Evolutionary conservation across 2,888 invertebrate species (phyloP).

Genomic region (Drosophila borborema): DNA sequence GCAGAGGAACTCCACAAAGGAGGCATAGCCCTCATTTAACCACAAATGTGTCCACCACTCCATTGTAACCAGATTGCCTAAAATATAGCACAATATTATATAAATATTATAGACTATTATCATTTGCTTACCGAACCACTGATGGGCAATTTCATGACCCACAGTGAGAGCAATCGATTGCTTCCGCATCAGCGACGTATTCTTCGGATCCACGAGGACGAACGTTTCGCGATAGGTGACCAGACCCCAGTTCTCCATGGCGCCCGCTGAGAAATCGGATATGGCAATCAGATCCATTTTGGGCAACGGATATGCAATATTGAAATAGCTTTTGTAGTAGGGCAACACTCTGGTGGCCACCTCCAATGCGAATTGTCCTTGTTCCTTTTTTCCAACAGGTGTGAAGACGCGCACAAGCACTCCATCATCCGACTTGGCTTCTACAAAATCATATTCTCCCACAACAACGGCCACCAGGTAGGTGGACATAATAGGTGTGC

Average conservation of each 20-base stretch:
- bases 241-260: slow-evolving; percentile 99
- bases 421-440: slow-evolving; percentile 93
- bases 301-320: slow-evolving; percentile 96
- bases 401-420: slow-evolving; percentile 93
- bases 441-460: slow-evolving; percentile 97
- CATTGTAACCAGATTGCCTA: slow-evolving; percentile 96
- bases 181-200: slow-evolving; percentile 93
- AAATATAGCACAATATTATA: slow-evolving; percentile 4
- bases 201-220: slow-evolving; percentile 94
- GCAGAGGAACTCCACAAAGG: slow-evolving; percentile 97
- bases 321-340: slow-evolving; percentile 97
- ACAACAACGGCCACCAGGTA: slow-evolving; percentile 97
- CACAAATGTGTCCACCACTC: slow-evolving; percentile 99
- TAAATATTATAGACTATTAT: not conserved
- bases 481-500: slow-evolving; percentile 97
- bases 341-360: slow-evolving; percentile 96
- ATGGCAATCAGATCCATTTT: slow-evolving; percentile 99
- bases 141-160: slow-evolving; percentile 97
- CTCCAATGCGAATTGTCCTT: slow-evolving; percentile 95
- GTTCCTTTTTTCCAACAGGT: slow-evolving; percentile 95
- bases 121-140: slow-evolving; percentile 93
- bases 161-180: slow-evolving; percentile 95
- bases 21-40: slow-evolving; percentile 98
- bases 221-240: slow-evolving; percentile 97
- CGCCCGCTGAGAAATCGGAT: slow-evolving; percentile 97